Percentiles rank a stretch among this genome's conserved stretches.
Conservation (phyloP, 2,888 invertebrate genomes). For the Sepioteuthis lessoniana region DNA sequence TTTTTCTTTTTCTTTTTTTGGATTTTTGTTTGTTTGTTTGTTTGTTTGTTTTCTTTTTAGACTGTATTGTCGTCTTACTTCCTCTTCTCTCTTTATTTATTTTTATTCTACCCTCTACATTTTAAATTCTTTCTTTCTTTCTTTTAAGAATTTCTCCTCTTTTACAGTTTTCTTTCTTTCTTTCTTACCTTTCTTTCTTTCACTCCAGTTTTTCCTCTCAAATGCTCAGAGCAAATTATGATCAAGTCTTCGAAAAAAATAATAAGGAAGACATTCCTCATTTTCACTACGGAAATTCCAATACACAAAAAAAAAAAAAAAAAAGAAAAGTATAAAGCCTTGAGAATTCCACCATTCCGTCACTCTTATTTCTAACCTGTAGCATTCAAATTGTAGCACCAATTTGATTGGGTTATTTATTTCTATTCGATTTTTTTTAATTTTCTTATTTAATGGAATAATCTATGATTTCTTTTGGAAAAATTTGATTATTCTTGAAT, state of each 20-base stretch:
- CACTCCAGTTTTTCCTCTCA: not conserved
- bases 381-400: not conserved
- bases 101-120: too few species aligned
- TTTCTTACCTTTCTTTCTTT: too few species aligned
- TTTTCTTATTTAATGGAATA: not conserved
- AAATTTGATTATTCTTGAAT: not conserved
- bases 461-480: not conserved
- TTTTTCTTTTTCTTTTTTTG: too few species aligned
- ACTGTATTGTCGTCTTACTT: too few species aligned
- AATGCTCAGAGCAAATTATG: not conserved
- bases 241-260: not conserved
- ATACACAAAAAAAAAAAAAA: not conserved
- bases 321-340: not conserved
- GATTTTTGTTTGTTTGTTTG: too few species aligned
- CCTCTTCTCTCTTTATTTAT: too few species aligned
- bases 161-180: too few species aligned
- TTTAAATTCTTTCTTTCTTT: too few species aligned
- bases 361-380: slow-evolving; percentile 9
- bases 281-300: slow-evolving; percentile 10
- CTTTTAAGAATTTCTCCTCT: too few species aligned
- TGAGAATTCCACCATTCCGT: not conserved
- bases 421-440: not conserved
- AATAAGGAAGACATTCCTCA: not conserved
- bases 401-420: not conserved
- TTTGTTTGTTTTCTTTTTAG: too few species aligned